These are phyloP conservation scores for Gortyna flavago DNA, from an alignment of 2,888 invertebrate genomes.

Conservation along the genomic window DNA sequence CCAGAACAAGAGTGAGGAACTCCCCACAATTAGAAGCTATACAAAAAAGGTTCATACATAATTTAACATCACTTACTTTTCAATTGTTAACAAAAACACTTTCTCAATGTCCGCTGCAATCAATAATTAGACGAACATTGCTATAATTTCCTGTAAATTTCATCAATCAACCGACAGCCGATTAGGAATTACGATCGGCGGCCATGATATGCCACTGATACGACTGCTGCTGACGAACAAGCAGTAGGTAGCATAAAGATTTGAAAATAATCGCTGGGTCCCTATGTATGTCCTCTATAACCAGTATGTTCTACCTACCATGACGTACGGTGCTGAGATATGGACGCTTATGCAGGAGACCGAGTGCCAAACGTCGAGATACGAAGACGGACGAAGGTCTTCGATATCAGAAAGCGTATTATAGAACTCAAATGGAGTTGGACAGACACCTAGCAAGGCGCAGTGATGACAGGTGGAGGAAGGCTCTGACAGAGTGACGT, in stretches of 20 bases:
- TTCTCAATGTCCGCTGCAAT: conserved; percentile 44
- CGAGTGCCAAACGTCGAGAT: too few relatives aligned
- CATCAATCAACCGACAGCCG: conserved; percentile 46
- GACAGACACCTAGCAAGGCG: too few relatives aligned
- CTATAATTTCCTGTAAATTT: conserved; percentile 39
- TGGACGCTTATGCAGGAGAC: background rate
- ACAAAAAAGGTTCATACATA: conserved; percentile 35
- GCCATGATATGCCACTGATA: conserved; percentile 10
- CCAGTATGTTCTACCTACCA: too few relatives aligned
- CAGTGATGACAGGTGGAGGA: too few relatives aligned
- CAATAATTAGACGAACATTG: conserved; percentile 42
- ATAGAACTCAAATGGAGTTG: too few relatives aligned
- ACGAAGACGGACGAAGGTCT: too few relatives aligned
- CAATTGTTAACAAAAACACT: conserved; percentile 22
- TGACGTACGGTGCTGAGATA: too few relatives aligned
- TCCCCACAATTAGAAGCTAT: background rate
- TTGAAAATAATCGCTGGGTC: background rate
- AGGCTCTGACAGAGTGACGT: too few relatives aligned
- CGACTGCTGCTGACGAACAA: background rate
- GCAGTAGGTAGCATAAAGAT: background rate
- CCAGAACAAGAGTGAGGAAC: too few relatives aligned
- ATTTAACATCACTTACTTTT: conserved; percentile 28
- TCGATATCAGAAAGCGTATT: too few relatives aligned
- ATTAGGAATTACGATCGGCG: conserved; percentile 4
- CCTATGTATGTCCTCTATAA: background rate